Base-by-base conservation (phyloP, 2,113 vertebrate species). In the Sakesphorus luctuosus region DNA sequence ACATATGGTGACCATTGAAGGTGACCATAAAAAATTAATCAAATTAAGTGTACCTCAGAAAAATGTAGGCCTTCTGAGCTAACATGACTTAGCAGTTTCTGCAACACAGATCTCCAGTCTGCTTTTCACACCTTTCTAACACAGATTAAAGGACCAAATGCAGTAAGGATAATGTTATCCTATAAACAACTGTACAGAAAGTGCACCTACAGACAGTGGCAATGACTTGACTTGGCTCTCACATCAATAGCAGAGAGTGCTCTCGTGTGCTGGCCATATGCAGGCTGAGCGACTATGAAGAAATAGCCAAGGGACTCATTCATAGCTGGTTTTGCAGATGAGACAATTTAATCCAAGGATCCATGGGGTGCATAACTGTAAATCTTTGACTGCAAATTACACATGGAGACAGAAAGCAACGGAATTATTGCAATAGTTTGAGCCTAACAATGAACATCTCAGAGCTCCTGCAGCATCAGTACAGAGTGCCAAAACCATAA, bases 281-380 rank as follows among this genome's bases (percentile, higher is more conserved):
- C 77, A 93, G 78, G 19, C 91, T 63, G 8, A 1, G 5, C 36
- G 52, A 35, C 90, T 43, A 8, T 23, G 65, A 93, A 93, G 49
- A 67, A 92, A 87, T 31, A 91, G 63, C 81, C 95, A 90, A 76
- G 95, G 95, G 95, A 97, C 87, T 86, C 43, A 58, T 96, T 93
- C 87, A 49, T 90, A 95, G 88, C 31, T 38, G 38, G 17, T 94
- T 97, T 95, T 95, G 93, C 96, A 97, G 96, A 98, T 92, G 92
- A 97, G 92, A 97, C 95, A 93, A 94, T 96, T 95, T 96, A 97
- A 97, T 96, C 96, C 40, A 85, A 96, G 95, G 33, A 97, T 96
- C 91, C 61, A 84, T 55, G 62, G 97, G 97, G 97, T 90, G 86
- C 49, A 53, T 10, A n/a, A 66, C 87, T 94, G 84, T 98, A 98